Conservation (phyloP, 2,888 invertebrate species). For the Hypomecis atomaria region DNA sequence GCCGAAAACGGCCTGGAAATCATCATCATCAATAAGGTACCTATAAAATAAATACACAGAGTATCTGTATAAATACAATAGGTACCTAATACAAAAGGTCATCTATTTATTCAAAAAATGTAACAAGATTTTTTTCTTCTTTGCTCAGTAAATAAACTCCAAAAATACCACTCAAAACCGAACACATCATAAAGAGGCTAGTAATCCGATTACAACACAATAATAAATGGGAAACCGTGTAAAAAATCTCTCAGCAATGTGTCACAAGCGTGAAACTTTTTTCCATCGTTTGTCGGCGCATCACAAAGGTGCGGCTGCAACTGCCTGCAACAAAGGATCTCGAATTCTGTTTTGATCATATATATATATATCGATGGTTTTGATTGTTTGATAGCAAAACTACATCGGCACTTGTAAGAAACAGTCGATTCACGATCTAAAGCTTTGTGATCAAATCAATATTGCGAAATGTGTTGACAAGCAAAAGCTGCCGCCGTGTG, state of each 20-base stretch:
- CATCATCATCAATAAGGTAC: no score
- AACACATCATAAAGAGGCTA: slow-evolving; percentile 3
- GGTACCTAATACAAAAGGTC: no score
- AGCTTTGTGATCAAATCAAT: slow-evolving; percentile 55
- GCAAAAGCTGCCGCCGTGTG: slow-evolving; percentile 51
- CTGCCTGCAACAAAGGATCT: slow-evolving; percentile 62
- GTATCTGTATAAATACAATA: no score
- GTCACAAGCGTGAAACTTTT: slow-evolving; percentile 51
- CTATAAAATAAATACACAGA: no score
- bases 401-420: slow-evolving; percentile 64
- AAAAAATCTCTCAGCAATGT: slow-evolving; percentile 64
- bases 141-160: neutral
- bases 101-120: no score
- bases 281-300: slow-evolving; percentile 50
- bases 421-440: slow-evolving; percentile 62
- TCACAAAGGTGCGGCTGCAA: slow-evolving; percentile 70
- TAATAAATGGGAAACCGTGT: slow-evolving; percentile 37
- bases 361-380: no score
- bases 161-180: neutral
- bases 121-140: no score
- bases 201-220: slow-evolving; percentile 53
- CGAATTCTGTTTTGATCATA: slow-evolving; percentile 72
- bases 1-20: no score
- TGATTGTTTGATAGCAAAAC: slow-evolving; percentile 76
- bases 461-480: slow-evolving; percentile 62